Evolutionary conservation across 2,113 vertebrate species (phyloP), one percentile per base, ranked within the genome.

Genomic region (Cathartes aura): DNA sequence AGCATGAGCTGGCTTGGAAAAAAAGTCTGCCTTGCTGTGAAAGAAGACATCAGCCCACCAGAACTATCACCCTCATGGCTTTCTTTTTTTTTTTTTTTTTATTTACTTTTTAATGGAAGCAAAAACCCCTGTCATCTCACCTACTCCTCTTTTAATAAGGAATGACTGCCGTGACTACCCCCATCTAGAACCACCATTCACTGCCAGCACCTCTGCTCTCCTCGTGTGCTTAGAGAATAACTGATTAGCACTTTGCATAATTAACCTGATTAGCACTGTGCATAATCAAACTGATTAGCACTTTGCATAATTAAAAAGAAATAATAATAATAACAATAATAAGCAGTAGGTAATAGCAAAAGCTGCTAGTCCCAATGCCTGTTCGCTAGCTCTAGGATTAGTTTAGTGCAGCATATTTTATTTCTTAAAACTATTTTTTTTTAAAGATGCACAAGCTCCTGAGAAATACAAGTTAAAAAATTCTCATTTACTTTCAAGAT

Each of bases 251-350:
- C 98, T 99, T 98, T 99, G 98, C 98, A 99, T 98, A 99, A 99
- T 99, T 98, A 99, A 99, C 98, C 98, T 99, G 98, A 99, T 98
- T 99, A 99, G 98, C 98, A 99, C 98, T 98, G 98, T 98, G 98
- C 98, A 99, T 99, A 99, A 99, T 99, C 98, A 99, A 99, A 98
- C 98, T 99, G 98, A 99, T 99, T 99, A 99, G 98, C 98, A 99
- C 98, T 98, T 98, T 98, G 98, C 98, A 99, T 98, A 99, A 99
- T 98, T 98, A 99, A 99, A 99, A 99, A 99, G 98, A 98, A 98
- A 98, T 98, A 98, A 98, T 98, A 98, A 98, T 98, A 98, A 98
- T 98, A 98, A 99, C 98, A 99, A 99, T 98, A 99, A 98, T 98
- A 98, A 98, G 98, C 98, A 98, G 98, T 97, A 98, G 98, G 98